These are phyloP conservation scores for Microcebus tavaratra DNA, from an alignment of 2,113 vertebrate species.

Conservation along the genomic window DNA sequence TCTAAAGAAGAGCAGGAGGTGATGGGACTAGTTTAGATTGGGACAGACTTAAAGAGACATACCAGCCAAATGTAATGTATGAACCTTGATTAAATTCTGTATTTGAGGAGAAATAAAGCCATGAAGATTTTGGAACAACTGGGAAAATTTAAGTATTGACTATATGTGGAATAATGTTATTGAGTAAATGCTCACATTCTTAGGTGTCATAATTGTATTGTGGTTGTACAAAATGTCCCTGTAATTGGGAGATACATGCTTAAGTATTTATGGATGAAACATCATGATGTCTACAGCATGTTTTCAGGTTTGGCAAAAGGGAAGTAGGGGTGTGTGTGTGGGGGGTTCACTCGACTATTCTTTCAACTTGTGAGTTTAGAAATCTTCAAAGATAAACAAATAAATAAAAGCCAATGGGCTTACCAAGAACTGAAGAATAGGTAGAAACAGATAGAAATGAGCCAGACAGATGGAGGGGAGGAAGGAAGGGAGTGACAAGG, in stretches of 20 bases:
- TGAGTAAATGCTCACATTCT: conserved; percentile 2
- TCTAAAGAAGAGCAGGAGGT: neutral
- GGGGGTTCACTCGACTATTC: neutral
- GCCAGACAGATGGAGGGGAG: neutral
- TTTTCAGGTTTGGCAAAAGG: conserved; percentile 8
- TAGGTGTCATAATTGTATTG: neutral
- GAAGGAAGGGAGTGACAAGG: neutral
- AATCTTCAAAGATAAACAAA: neutral
- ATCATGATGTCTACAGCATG: neutral
- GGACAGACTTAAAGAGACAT: neutral
- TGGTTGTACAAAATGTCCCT: neutral
- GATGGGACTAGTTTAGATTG: neutral
- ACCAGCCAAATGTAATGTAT: neutral
- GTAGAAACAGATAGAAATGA: conserved; percentile 19
- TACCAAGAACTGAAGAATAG: neutral
- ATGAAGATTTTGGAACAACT: neutral
- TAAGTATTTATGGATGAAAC: neutral
- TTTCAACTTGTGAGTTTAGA: neutral
- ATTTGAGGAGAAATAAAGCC: neutral
- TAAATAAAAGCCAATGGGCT: neutral
- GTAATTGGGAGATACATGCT: neutral
- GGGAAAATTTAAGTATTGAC: neutral
- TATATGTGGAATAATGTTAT: neutral
- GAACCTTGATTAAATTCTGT: neutral
- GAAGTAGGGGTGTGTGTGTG: neutral